These are phyloP conservation scores for Peromyscus attwateri DNA, from an alignment of 2,797 vertebrate genomes.

Conservation along the genomic window DNA sequence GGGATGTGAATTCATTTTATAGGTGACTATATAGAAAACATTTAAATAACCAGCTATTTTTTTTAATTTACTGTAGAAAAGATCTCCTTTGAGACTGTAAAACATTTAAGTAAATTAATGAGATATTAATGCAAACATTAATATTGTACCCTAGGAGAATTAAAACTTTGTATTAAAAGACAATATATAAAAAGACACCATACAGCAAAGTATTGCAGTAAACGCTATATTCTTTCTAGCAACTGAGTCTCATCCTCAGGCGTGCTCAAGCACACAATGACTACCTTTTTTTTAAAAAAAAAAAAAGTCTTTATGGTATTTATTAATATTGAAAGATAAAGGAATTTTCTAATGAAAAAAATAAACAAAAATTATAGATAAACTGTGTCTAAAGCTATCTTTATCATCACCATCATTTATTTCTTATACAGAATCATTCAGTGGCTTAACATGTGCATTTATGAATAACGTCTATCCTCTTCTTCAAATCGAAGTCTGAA, in stretches of 20 bases:
- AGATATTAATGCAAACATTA: conserved; percentile 24
- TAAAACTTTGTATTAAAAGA: conserved; percentile 51
- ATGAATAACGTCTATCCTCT: conserved; percentile 7
- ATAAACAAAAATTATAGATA: conserved; percentile 41
- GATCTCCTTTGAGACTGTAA: not conserved
- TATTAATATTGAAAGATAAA: conserved; percentile 40
- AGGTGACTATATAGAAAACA: conserved; percentile 45
- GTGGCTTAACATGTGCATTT: not conserved
- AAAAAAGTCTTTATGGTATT: not conserved
- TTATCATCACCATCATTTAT: conserved; percentile 15
- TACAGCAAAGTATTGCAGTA: not conserved
- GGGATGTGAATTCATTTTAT: not conserved
- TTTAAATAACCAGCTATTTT: not conserved
- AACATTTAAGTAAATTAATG: conserved; percentile 57
- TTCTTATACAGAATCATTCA: conserved; percentile 44
- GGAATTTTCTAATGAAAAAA: conserved; percentile 56
- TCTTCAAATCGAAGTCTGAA: conserved; percentile 47
- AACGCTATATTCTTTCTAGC: conserved; percentile 6
- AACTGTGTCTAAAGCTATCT: conserved; percentile 22
- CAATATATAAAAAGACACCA: conserved; percentile 57
- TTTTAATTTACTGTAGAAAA: conserved; percentile 49
- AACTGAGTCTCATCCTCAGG: conserved; percentile 44
- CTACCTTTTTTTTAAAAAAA: not conserved
- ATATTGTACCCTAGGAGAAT: conserved; percentile 19
- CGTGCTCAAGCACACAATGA: not conserved